Evolutionary conservation across 2,888 invertebrate genomes (phyloP).

Genomic region (Chrysolina haemoptera): DNA sequence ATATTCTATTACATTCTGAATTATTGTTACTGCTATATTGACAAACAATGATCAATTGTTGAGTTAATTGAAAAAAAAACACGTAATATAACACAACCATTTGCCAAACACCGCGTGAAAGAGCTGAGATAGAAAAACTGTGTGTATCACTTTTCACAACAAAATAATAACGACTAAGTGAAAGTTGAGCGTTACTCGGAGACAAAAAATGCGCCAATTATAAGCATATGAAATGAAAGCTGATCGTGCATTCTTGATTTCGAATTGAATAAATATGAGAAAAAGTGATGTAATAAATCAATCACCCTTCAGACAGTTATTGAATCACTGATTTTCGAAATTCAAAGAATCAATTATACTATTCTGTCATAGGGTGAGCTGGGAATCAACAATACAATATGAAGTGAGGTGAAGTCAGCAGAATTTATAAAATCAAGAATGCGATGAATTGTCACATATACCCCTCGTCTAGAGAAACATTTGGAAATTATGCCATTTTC

Average conservation of each 20-base stretch:
- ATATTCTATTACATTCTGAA: not conserved
- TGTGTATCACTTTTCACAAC: not conserved
- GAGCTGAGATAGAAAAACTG: conserved; percentile 6
- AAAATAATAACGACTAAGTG: conserved; percentile 8
- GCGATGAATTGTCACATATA: too few relatives aligned
- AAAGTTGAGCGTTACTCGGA: conserved; percentile 9
- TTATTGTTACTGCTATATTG: not conserved
- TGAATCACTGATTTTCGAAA: too few relatives aligned
- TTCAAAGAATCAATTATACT: too few relatives aligned
- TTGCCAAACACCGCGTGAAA: not conserved
- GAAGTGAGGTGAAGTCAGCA: too few relatives aligned
- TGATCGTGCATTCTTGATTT: not conserved
- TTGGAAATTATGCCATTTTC: too few relatives aligned
- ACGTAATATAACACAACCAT: not conserved
- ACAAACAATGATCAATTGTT: not conserved
- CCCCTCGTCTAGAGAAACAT: too few relatives aligned
- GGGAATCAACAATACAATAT: too few relatives aligned
- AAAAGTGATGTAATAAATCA: not conserved
- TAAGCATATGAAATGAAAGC: conserved; percentile 12
- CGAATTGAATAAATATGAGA: not conserved
- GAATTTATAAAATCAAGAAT: too few relatives aligned
- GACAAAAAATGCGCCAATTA: conserved; percentile 21
- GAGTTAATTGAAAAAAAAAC: not conserved
- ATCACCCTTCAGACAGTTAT: too few relatives aligned
- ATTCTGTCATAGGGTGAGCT: too few relatives aligned